Percentiles rank a stretch among this genome's conserved stretches.
Evolutionary conservation across 2,113 vertebrate genomes (phyloP).

Genomic region (Tupaia tana): DNA sequence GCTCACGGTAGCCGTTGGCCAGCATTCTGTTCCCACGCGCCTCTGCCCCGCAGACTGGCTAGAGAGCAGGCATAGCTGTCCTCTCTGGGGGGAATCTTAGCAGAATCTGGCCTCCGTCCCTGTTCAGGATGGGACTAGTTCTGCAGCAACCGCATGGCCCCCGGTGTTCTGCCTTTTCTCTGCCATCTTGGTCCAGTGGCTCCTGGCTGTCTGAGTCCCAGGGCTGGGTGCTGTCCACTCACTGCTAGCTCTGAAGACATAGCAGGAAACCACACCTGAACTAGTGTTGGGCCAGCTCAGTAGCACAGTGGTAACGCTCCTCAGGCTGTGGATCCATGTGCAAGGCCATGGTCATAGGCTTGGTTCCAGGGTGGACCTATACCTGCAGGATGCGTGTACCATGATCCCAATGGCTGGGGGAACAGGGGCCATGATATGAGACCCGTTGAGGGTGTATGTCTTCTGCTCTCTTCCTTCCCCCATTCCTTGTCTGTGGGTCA

Average conservation of each 20-base stretch:
- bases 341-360: no score
- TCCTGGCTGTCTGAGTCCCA: fast-evolving
- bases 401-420: no score
- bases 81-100: neutral
- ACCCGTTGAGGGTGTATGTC: no score
- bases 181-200: fast-evolving
- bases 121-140: fast-evolving
- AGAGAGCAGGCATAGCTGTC: neutral
- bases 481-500: no score
- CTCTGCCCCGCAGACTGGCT: fast-evolving
- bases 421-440: no score
- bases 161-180: neutral
- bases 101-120: no score
- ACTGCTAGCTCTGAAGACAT: neutral
- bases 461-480: no score
- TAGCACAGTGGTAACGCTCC: no score
- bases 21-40: neutral
- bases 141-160: neutral
- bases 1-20: fast-evolving
- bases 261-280: neutral
- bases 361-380: no score
- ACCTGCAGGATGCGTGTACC: no score
- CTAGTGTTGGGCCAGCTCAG: no score
- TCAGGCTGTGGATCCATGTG: no score
- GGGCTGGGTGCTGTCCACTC: neutral